Percentiles rank a stretch among this genome's conserved stretches.
Evolutionary conservation across 1,140 invertebrate genomes (phyloP).

Genomic region (Drosophila aff.): DNA sequence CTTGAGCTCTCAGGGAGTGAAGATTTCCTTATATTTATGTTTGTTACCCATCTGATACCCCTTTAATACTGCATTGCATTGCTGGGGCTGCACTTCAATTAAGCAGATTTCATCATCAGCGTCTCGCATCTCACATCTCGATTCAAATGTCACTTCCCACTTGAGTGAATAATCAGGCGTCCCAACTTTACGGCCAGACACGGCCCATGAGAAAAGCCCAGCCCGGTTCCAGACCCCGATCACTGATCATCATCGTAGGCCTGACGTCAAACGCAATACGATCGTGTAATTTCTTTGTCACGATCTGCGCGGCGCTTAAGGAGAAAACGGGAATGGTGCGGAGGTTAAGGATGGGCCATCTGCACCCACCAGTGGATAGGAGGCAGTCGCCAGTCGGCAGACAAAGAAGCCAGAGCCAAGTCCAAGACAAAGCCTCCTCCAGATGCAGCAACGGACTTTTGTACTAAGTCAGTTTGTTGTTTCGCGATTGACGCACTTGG

Average conservation of each 20-base stretch:
- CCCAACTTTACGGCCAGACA: constrained; percentile 20
- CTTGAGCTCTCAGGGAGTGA: background rate
- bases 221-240: constrained; percentile 29
- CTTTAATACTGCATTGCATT: constrained; percentile 26
- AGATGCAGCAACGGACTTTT: constrained; percentile 47
- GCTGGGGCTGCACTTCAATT: constrained; percentile 50
- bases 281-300: constrained; percentile 73
- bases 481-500: constrained; percentile 75
- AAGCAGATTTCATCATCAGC: constrained; percentile 30
- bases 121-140: constrained; percentile 32
- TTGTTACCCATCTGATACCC: constrained; percentile 5
- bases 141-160: constrained; percentile 52
- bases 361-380: constrained; percentile 50
- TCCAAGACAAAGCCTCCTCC: constrained; percentile 26
- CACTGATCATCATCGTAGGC: constrained; percentile 45
- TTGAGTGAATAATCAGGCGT: constrained; percentile 48
- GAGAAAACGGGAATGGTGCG: background rate
- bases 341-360: constrained; percentile 26
- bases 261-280: constrained; percentile 50
- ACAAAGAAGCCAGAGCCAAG: constrained; percentile 45
- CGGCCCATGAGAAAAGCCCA: constrained; percentile 32
- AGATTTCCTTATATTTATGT: constrained; percentile 1
- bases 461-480: constrained; percentile 49
- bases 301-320: constrained; percentile 21
- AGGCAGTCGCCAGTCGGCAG: constrained; percentile 4